Percentiles rank a stretch among this genome's conserved stretches.
Conservation (phyloP, 2,113 vertebrate species). For the Sander vitreus region DNA sequence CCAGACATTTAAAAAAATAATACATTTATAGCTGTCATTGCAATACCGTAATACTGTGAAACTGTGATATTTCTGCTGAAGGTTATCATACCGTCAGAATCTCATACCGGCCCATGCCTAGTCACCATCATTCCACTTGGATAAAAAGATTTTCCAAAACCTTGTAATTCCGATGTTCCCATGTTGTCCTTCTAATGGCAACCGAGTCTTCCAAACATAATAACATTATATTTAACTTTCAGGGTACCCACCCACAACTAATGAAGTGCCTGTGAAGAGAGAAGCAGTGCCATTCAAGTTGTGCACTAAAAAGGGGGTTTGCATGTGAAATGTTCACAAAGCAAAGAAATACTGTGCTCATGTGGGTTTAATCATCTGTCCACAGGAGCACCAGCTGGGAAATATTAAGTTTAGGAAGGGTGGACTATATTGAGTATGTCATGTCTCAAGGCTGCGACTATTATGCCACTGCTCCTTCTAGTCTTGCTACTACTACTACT, state of each 20-base stretch:
- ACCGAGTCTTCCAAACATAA: constrained; percentile 41
- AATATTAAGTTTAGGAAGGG: constrained; percentile 27
- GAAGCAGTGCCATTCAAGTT: not conserved
- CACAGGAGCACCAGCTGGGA: constrained; percentile 44
- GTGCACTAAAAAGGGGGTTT: not conserved
- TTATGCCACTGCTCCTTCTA: not conserved
- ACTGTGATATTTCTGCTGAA: too few species aligned
- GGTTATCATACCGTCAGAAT: too few species aligned
- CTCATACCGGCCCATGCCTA: not conserved
- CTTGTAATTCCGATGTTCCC: constrained; percentile 6
- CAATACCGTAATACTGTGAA: too few species aligned
- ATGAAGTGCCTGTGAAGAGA: constrained; percentile 31
- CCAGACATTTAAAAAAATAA: too few species aligned
- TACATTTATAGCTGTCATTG: too few species aligned
- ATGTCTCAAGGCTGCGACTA: constrained; percentile 9
- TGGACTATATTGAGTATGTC: constrained; percentile 9
- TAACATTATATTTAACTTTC: constrained; percentile 19
- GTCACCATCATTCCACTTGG: not conserved
- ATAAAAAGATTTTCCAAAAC: not conserved
- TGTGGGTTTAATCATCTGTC: constrained; percentile 36
- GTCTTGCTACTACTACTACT: not conserved
- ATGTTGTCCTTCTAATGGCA: constrained; percentile 6
- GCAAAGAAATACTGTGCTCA: constrained; percentile 2
- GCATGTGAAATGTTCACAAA: constrained; percentile 12
- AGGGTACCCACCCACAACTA: constrained; percentile 35